These are phyloP conservation scores for Malacoraja senta DNA, from an alignment of 2,797 vertebrate species.

Conservation along the genomic window DNA sequence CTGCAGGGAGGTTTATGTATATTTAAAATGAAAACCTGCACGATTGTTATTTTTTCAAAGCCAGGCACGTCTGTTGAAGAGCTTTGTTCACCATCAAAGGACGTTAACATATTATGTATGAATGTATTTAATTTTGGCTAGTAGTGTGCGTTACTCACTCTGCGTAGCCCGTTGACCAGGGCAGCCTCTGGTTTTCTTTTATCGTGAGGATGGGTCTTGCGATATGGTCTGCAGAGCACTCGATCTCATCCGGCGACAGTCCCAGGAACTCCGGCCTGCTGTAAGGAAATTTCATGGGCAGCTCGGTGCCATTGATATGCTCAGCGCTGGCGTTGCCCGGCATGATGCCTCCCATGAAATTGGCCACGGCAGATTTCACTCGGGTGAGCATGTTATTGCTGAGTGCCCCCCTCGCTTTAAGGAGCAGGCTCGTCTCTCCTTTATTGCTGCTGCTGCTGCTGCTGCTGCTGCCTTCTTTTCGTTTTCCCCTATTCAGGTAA, in stretches of 20 bases:
- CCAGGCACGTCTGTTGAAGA: not conserved
- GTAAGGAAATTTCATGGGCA: constrained; percentile 79
- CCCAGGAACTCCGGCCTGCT: constrained; percentile 83
- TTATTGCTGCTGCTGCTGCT: not conserved
- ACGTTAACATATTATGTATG: not conserved
- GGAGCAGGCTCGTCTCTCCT: not conserved
- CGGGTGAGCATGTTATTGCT: constrained; percentile 80
- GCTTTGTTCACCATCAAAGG: not conserved
- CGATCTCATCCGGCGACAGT: constrained; percentile 81
- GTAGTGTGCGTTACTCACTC: constrained; percentile 70
- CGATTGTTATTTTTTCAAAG: not conserved
- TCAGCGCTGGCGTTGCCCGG: constrained; percentile 68
- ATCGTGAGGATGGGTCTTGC: constrained; percentile 83
- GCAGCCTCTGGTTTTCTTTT: constrained; percentile 77
- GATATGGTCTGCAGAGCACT: constrained; percentile 86
- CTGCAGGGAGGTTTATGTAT: not conserved
- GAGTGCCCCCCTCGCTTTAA: not conserved
- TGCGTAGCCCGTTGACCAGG: constrained; percentile 89
- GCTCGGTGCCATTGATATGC: constrained; percentile 65
- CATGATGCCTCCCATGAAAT: constrained; percentile 87
- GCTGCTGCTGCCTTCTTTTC: too few relatives aligned
- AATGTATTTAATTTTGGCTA: too few relatives aligned
- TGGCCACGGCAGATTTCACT: constrained; percentile 86
- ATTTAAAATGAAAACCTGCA: not conserved
- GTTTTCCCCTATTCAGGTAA: not conserved